Conservation (phyloP, 37 sponge, comb jelly and placozoan species). For the Spongia lamella region DNA sequence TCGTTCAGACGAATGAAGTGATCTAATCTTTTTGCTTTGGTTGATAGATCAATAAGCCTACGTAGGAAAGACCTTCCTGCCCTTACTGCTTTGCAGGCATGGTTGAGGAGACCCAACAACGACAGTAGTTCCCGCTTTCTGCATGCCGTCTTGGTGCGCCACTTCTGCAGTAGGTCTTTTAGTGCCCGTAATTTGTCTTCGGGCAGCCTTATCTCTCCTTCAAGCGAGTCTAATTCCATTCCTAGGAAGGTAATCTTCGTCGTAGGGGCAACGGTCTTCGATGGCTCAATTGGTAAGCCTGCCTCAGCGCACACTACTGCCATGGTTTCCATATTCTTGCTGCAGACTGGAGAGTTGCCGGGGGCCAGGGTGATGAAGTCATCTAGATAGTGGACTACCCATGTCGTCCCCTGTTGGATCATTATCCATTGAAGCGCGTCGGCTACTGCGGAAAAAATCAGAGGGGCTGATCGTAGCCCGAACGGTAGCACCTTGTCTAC, state of each 20-base stretch:
- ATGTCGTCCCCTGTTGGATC: not conserved
- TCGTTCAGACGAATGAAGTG: conserved; percentile 10
- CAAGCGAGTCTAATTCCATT: conserved; percentile 2
- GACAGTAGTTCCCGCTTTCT: conserved; percentile 30
- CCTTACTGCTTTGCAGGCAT: conserved; percentile 1
- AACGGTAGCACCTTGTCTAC: conserved; percentile 5
- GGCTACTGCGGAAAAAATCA: conserved; percentile 4
- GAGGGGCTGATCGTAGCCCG: conserved; percentile 26
- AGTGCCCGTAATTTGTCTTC: not conserved
- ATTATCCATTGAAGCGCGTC: conserved; percentile 12
- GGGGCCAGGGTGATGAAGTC: conserved; percentile 7
- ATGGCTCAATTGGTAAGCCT: conserved; percentile 3
- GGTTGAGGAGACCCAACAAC: conserved; percentile 4
- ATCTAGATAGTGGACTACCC: conserved; percentile 13
- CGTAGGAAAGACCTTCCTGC: conserved; percentile 22
- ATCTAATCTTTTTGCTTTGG: not conserved
- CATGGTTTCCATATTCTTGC: not conserved
- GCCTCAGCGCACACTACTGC: not conserved
- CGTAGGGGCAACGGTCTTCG: conserved; percentile 15
- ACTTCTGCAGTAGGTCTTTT: not conserved
- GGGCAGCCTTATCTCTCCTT: too few relatives aligned
- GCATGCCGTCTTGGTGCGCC: not conserved
- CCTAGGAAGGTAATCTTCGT: conserved; percentile 12
- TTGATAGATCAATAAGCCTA: conserved; percentile 10
- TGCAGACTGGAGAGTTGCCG: not conserved